Evolutionary conservation across 2,113 vertebrate genomes (phyloP).

Genomic region (Bombycilla garrulus): DNA sequence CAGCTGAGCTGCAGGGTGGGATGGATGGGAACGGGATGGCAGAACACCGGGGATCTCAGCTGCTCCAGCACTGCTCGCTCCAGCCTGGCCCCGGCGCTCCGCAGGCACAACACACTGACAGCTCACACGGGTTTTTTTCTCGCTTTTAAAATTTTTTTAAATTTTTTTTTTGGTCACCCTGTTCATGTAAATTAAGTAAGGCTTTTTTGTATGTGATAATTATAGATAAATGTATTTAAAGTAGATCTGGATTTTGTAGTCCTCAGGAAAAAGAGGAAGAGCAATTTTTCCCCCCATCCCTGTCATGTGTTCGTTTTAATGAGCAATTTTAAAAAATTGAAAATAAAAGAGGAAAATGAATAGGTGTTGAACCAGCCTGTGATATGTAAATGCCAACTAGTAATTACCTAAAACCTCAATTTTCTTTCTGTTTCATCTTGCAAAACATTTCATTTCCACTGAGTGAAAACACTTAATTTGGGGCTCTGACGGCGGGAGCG

Average conservation of each 20-base stretch:
- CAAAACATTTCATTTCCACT: conserved; percentile 83
- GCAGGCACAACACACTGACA: conserved; percentile 36
- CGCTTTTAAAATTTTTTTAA: background rate
- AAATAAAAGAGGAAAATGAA: conserved; percentile 87
- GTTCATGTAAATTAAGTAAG: conserved; percentile 62
- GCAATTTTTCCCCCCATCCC: conserved; percentile 66
- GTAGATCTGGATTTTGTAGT: conserved; percentile 72
- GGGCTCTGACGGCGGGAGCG: conserved; percentile 38
- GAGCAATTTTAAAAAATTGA: conserved; percentile 84
- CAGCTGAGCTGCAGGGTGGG: background rate
- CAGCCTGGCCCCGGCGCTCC: background rate
- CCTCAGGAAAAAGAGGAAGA: conserved; percentile 69
- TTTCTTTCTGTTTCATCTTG: conserved; percentile 85
- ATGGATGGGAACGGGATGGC: background rate
- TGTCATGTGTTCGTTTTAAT: conserved; percentile 83
- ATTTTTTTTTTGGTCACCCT: background rate
- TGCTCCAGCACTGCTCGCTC: background rate
- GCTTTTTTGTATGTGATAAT: conserved; percentile 56
- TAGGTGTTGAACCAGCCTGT: conserved; percentile 85
- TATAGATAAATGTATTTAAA: conserved; percentile 71
- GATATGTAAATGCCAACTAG: conserved; percentile 87
- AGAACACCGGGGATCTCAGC: background rate
- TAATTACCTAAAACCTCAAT: conserved; percentile 87
- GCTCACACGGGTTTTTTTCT: background rate
- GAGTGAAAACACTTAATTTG: conserved; percentile 82